A percentile compares a stretch with the other conserved stretches of the same genome.
These are phyloP conservation scores for Pyralis farinalis DNA, from an alignment of 2,888 invertebrate genomes.

Conservation along the genomic window DNA sequence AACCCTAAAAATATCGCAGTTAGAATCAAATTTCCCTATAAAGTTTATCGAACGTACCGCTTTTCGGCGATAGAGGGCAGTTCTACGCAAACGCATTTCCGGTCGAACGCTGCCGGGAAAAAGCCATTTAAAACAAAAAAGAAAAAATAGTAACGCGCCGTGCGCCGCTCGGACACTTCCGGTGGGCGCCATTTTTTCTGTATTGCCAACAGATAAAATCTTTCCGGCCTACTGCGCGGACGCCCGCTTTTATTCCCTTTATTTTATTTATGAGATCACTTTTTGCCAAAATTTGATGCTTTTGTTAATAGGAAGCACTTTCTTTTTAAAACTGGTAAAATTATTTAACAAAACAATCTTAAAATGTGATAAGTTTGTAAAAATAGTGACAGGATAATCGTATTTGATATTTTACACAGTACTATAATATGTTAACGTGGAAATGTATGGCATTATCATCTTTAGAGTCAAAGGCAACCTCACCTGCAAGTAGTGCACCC, in stretches of 20 bases:
- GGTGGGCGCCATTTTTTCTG: conserved; percentile 82
- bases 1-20: conserved; percentile 37
- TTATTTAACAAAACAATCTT: no score
- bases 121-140: conserved; percentile 81
- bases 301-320: conserved; percentile 15
- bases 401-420: no score
- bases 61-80: conserved; percentile 58
- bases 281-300: conserved; percentile 60
- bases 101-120: conserved; percentile 78
- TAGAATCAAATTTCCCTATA: conserved; percentile 56
- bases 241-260: conserved; percentile 68
- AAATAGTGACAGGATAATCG: no score
- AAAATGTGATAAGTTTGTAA: no score
- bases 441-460: no score
- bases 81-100: conserved; percentile 81
- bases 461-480: no score
- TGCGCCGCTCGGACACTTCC: conserved; percentile 80
- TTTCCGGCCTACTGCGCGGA: conserved; percentile 78
- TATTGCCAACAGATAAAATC: conserved; percentile 81
- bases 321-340: no score
- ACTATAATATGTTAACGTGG: no score
- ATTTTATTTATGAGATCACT: conserved; percentile 60
- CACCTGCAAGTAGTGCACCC: no score
- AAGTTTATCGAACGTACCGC: conserved; percentile 51
- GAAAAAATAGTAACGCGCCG: conserved; percentile 76